Evolutionary conservation across 2,888 invertebrate genomes (phyloP).

Genomic region (Helobdella robusta): DNA sequence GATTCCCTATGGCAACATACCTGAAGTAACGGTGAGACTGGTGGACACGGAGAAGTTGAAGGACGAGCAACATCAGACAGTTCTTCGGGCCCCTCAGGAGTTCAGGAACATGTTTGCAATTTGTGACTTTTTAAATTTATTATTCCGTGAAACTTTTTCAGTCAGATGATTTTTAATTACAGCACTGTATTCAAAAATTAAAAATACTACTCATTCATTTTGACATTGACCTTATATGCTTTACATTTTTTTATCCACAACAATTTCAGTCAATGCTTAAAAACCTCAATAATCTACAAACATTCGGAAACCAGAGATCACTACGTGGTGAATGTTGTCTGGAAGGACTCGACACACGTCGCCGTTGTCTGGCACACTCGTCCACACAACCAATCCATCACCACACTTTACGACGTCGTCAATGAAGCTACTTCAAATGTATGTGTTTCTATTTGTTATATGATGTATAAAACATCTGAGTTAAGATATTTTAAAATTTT

Average conservation of each 20-base stretch:
- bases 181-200: too few species aligned
- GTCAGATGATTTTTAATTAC: too few species aligned
- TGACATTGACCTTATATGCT: not conserved
- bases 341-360: slow-evolving; percentile 77
- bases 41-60: slow-evolving; percentile 55
- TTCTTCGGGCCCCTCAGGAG: slow-evolving; percentile 36
- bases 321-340: slow-evolving; percentile 80
- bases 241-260: slow-evolving; percentile 3
- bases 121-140: too few species aligned
- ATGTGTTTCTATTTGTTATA: too few species aligned
- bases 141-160: too few species aligned
- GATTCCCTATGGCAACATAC: slow-evolving; percentile 60
- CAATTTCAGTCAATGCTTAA: not conserved
- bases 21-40: slow-evolving; percentile 67
- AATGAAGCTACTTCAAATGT: too few species aligned
- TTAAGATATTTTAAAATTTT: too few species aligned
- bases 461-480: too few species aligned
- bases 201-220: too few species aligned
- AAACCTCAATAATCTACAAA: not conserved
- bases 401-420: slow-evolving; percentile 78
- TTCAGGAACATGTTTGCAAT: too few species aligned
- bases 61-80: slow-evolving; percentile 16
- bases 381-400: slow-evolving; percentile 78
- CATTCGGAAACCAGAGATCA: slow-evolving; percentile 56
- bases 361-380: slow-evolving; percentile 81